phyloP scores from a whole-genome alignment of 2,113 vertebrate species.

The Poeciliopsis occidentalis region DNA sequence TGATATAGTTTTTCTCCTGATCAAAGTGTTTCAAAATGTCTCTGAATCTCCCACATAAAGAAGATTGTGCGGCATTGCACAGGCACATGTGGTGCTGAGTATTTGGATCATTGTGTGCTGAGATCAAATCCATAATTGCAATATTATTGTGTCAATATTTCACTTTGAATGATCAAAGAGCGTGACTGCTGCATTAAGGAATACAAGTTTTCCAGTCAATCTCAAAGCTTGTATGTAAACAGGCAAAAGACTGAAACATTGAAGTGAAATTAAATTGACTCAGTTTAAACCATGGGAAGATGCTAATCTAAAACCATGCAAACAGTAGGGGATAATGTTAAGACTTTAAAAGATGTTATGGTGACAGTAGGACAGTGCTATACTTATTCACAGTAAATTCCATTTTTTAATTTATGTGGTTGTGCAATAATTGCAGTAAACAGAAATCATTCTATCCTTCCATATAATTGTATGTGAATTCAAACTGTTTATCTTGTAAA shows the following conservation, averaged over 20 bases:
- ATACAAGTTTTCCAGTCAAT: background rate
- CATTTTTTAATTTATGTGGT: slow-evolving; percentile 1
- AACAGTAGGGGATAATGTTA: slow-evolving; percentile 3
- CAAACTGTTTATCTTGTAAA: background rate
- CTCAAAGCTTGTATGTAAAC: slow-evolving; percentile 10
- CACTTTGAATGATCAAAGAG: background rate
- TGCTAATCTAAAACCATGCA: background rate
- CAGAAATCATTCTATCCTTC: background rate
- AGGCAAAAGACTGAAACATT: background rate
- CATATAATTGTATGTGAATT: background rate
- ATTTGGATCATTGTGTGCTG: background rate
- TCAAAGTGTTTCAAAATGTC: background rate
- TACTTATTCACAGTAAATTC: background rate
- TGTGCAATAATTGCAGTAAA: background rate
- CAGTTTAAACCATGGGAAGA: slow-evolving; percentile 16
- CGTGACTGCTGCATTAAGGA: background rate
- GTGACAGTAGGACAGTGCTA: background rate
- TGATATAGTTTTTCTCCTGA: slow-evolving; percentile 11
- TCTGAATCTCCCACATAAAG: slow-evolving; percentile 29
- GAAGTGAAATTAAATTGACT: background rate
- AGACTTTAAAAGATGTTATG: background rate
- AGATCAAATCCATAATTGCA: background rate
- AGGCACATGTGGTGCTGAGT: background rate
- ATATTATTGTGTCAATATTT: background rate
- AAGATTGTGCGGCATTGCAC: slow-evolving; percentile 28